A percentile compares a stretch with the other conserved stretches of the same genome.
Evolutionary conservation across 2,888 invertebrate genomes (phyloP).

Genomic region (Argyresthia albistria): DNA sequence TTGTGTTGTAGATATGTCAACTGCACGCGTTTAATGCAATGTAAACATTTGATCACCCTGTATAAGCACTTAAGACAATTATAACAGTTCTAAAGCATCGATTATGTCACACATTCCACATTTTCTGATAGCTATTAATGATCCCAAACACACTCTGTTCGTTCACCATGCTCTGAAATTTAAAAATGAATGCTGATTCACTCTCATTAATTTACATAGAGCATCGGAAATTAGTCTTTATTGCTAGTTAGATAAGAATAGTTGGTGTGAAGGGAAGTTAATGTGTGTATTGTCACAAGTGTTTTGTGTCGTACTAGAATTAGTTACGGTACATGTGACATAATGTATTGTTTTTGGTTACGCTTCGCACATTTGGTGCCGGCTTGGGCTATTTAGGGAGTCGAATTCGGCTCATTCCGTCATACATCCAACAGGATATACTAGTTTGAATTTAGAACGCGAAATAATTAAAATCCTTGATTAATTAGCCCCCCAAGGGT

Average conservation of each 20-base stretch:
- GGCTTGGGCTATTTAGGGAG: too few species aligned
- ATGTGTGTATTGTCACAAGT: not conserved
- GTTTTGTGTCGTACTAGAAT: not conserved
- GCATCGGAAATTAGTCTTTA: too few species aligned
- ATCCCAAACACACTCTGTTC: not conserved
- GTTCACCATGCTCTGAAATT: not conserved
- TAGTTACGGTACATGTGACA: constrained; percentile 1
- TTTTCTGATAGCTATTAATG: not conserved
- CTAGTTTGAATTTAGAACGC: too few species aligned
- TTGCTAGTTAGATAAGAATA: too few species aligned
- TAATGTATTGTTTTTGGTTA: constrained; percentile 1
- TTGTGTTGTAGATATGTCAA: too few species aligned
- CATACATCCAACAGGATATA: too few species aligned
- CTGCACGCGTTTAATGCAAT: too few species aligned
- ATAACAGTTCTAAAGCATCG: not conserved
- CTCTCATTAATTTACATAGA: not conserved
- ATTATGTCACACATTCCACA: not conserved
- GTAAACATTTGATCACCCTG: not conserved
- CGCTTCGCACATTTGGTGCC: not conserved
- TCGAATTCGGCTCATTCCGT: too few species aligned
- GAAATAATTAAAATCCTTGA: too few species aligned
- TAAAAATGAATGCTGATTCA: not conserved
- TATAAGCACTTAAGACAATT: not conserved
- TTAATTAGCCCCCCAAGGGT: too few species aligned
- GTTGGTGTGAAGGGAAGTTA: not conserved